Conservation (phyloP, 2,797 vertebrate genomes). For the Synanceia verrucosa region DNA sequence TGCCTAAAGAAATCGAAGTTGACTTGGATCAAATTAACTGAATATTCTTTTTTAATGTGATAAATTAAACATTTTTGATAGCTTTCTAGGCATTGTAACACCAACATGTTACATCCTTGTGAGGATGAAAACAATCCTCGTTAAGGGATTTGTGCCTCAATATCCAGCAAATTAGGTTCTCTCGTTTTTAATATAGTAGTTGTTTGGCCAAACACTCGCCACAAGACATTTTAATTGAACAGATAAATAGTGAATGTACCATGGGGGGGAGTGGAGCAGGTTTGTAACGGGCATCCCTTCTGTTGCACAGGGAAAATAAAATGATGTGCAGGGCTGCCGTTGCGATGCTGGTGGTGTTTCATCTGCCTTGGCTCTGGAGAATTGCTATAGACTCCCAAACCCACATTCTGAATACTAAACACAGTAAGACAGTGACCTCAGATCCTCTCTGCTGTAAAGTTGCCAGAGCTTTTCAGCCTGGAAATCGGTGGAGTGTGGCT, state of each 20-base stretch:
- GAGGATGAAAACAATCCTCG: slow-evolving; percentile 31
- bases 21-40: neutral
- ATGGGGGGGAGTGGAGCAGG: slow-evolving; percentile 39
- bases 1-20: neutral
- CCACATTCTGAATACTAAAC: slow-evolving; percentile 69
- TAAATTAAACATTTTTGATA: slow-evolving; percentile 7
- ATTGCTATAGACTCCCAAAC: slow-evolving; percentile 66
- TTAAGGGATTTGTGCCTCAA: slow-evolving; percentile 61
- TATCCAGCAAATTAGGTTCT: slow-evolving; percentile 62
- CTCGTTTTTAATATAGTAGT: slow-evolving; percentile 56
- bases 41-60: neutral
- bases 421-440: slow-evolving; percentile 53
- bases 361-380: slow-evolving; percentile 60
- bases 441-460: slow-evolving; percentile 50
- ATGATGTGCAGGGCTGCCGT: slow-evolving; percentile 59
- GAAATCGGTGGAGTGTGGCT: slow-evolving; percentile 31
- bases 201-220: slow-evolving; percentile 51
- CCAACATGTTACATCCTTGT: slow-evolving; percentile 19
- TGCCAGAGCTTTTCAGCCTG: slow-evolving; percentile 23
- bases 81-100: neutral
- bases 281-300: slow-evolving; percentile 57
- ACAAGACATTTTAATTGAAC: slow-evolving; percentile 70
- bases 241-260: slow-evolving; percentile 64
- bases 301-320: slow-evolving; percentile 60
- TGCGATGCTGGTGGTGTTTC: slow-evolving; percentile 71